Evolutionary conservation across 2,888 invertebrate genomes (phyloP), one percentile per base, ranked within the genome.

Genomic region (Platypus cylindrus): DNA sequence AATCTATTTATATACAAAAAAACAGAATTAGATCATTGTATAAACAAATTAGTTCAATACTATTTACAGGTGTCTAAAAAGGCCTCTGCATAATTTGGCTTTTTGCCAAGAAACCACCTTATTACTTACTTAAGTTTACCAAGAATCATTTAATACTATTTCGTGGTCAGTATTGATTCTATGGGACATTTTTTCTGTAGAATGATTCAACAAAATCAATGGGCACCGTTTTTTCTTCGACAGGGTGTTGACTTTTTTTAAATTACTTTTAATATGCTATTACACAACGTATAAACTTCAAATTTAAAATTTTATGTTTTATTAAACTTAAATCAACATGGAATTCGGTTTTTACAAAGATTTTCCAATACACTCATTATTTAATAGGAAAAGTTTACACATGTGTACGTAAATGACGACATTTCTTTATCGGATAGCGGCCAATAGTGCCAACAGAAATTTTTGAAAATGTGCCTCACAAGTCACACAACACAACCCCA

Each of bases 341-440:
- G 36, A 37, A 43, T 44, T 48, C 41, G 45, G 47, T 48, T 52
- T n/a, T 52, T 51, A 49, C 46, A 48, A 45, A 39, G 34, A 38
- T 40, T 41, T 45, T 48, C 36, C 38, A 35, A 34, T 41, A 45
- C 49, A 46, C 44, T 38, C 45, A 44, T 45, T 45, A 49, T 43
- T 54, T 55, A 53, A 50, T 49, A 47, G 56, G 56, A 50, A 60
- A 60, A 58, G 54, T 56, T 51, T 56, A 58, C 59, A 61, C 61
- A 62, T 61, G 62, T 62, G 60, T 60, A 59, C 55, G 47, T 47
- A 51, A 48, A 49, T 58, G 59, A 58, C 59, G 61, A 61, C 60
- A 60, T 60, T 58, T 56, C 57, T 56, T 52, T 49, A 49, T 50
- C 46, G 39, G 51, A 48, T 50, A 45, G 50, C 48, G 43, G 42